Percentiles rank a stretch among this genome's conserved stretches.
phyloP scores from a whole-genome alignment of 2,888 invertebrate genomes.

The Drosophila meridionalis region DNA sequence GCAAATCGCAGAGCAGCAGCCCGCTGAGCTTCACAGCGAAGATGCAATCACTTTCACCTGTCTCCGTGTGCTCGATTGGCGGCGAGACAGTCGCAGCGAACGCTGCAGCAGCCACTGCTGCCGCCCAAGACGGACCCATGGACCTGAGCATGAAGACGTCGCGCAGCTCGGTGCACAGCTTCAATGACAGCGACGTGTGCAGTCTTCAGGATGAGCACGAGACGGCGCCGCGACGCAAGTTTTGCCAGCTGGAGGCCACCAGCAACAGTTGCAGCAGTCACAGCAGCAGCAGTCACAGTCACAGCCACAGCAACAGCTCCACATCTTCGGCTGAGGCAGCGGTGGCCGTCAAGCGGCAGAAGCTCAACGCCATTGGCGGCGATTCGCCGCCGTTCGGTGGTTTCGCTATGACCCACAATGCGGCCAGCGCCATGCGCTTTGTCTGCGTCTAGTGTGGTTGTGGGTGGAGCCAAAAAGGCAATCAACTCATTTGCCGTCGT shows the following conservation, averaged over 20 bases:
- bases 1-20: constrained; percentile 72
- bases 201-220: constrained; percentile 71
- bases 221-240: constrained; percentile 73
- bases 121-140: constrained; percentile 91
- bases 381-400: constrained; percentile 55
- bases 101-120: constrained; percentile 17
- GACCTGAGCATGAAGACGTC: constrained; percentile 91
- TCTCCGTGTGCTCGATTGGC: constrained; percentile 80
- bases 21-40: constrained; percentile 76
- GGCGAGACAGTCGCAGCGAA: constrained; percentile 58
- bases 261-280: constrained; percentile 27
- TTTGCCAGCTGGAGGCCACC: constrained; percentile 74
- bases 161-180: constrained; percentile 82
- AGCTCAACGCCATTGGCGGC: constrained; percentile 63
- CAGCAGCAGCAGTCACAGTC: constrained; percentile 15
- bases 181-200: constrained; percentile 76
- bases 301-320: constrained; percentile 29
- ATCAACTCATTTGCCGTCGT: constrained; percentile 45
- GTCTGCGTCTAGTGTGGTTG: constrained; percentile 74
- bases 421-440: constrained; percentile 80
- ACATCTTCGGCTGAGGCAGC: constrained; percentile 43
- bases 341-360: constrained; percentile 74
- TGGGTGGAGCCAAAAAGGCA: constrained; percentile 67
- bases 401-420: constrained; percentile 72
- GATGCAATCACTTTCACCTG: constrained; percentile 83